A percentile compares a stretch with the other conserved stretches of the same genome.
Evolutionary conservation across 92 coral and sea anemone genomes (phyloP).

Genomic region (Bergia puertoricense): DNA sequence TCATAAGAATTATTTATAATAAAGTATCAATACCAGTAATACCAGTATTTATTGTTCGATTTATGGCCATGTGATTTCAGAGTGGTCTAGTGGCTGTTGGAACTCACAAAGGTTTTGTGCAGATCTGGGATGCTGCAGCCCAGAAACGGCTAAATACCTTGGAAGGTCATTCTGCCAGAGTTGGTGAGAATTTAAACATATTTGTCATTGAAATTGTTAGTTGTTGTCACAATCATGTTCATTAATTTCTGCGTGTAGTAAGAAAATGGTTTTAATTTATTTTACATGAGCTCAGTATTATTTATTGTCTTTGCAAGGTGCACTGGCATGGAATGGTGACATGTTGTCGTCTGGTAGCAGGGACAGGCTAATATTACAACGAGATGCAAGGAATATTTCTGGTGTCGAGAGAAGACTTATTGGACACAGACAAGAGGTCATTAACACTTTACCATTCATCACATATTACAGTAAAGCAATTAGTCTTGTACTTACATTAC

Average conservation of each 20-base stretch:
- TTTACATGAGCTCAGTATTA: not conserved
- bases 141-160: slow-evolving; percentile 86
- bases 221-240: not conserved
- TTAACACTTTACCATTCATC: not conserved
- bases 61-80: slow-evolving; percentile 39
- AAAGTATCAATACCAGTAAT: too few species aligned
- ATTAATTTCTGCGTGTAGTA: too few species aligned
- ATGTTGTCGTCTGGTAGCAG: slow-evolving; percentile 96
- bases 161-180: slow-evolving; percentile 98
- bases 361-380: slow-evolving; percentile 90
- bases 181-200: slow-evolving; percentile 64
- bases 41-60: not conserved
- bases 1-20: too few species aligned
- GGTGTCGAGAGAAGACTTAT: slow-evolving; percentile 83
- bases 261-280: not conserved
- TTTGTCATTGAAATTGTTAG: not conserved
- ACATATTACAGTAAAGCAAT: not conserved
- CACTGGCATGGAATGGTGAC: slow-evolving; percentile 99
- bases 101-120: slow-evolving; percentile 98
- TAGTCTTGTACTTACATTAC: too few species aligned
- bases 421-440: slow-evolving; percentile 98
- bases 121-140: slow-evolving; percentile 98
- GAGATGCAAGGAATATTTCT: slow-evolving; percentile 83
- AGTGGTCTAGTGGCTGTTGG: slow-evolving; percentile 98
- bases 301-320: slow-evolving; percentile 58